These are phyloP conservation scores for Cyclopterus lumpus DNA, from an alignment of 2,797 vertebrate species.

Conservation along the genomic window DNA sequence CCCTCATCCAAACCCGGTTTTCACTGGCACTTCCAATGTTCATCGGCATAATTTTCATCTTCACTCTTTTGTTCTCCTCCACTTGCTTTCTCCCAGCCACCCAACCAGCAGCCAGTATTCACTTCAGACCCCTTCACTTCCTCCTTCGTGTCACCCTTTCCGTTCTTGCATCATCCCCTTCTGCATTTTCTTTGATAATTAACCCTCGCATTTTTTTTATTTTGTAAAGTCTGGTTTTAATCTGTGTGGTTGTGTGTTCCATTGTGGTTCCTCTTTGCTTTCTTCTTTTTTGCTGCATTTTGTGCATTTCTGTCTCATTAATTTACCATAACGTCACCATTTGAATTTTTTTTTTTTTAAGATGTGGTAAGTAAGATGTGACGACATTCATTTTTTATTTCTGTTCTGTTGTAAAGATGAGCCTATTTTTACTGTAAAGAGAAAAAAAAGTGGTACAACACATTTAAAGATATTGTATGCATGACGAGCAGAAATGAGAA, in stretches of 20 bases:
- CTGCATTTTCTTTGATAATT: constrained; percentile 47
- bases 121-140: constrained; percentile 26
- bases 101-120: constrained; percentile 24
- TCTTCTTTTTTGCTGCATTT: constrained; percentile 62
- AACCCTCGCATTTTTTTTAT: constrained; percentile 67
- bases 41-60: constrained; percentile 51
- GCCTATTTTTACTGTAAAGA: not conserved
- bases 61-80: constrained; percentile 50
- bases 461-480: not conserved
- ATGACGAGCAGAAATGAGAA: not conserved
- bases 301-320: constrained; percentile 48
- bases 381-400: not conserved
- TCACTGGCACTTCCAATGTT: constrained; percentile 53
- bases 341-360: constrained; percentile 12
- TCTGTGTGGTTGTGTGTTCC: constrained; percentile 33
- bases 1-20: constrained; percentile 51
- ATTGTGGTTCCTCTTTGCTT: constrained; percentile 29
- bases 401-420: not conserved
- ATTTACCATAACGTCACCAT: constrained; percentile 31
- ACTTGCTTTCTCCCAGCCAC: constrained; percentile 26
- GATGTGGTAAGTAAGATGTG: constrained; percentile 48
- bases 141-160: constrained; percentile 28
- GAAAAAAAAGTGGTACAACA: not conserved
- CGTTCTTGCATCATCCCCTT: constrained; percentile 45
- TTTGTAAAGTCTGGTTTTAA: constrained; percentile 31